Conservation (phyloP, 2,797 vertebrate genomes). For the Mormyrops attenuatus region DNA sequence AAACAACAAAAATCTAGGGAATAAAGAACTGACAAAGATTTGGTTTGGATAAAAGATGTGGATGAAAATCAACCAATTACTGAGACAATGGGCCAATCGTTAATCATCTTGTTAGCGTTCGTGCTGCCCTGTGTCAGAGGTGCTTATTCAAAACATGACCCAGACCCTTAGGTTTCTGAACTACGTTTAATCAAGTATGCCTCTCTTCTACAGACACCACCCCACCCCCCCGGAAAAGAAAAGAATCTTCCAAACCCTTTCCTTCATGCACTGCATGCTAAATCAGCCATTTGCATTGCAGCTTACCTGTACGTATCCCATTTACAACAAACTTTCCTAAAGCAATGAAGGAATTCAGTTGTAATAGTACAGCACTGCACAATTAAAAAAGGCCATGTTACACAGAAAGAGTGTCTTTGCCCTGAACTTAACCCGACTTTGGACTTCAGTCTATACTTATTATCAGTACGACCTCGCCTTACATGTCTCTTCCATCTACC, state of each 20-base stretch:
- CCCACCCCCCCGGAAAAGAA: not conserved
- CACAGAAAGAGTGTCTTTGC: not conserved
- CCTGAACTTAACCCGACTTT: not conserved
- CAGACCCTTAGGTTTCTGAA: conserved; percentile 1
- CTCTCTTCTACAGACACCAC: not conserved
- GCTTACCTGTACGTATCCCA: not conserved
- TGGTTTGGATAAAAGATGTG: not conserved
- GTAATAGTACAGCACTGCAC: not conserved
- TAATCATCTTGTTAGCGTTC: not conserved
- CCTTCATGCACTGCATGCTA: not conserved
- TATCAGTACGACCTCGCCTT: not conserved
- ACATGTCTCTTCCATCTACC: not conserved
- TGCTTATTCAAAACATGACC: not conserved
- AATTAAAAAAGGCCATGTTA: not conserved
- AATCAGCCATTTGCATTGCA: not conserved
- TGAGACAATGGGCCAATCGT: not conserved
- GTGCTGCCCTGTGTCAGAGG: not conserved
- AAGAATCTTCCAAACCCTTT: not conserved
- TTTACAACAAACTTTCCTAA: not conserved
- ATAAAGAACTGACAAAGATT: not conserved
- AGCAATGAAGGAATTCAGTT: not conserved
- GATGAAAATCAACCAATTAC: not conserved
- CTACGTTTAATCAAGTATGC: conserved; percentile 7
- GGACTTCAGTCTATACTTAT: not conserved
- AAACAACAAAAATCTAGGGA: not conserved